Percentiles rank a stretch among this genome's conserved stretches.
phyloP scores from a whole-genome alignment of 2,888 invertebrate species.

The Quadroppia sp. region DNA sequence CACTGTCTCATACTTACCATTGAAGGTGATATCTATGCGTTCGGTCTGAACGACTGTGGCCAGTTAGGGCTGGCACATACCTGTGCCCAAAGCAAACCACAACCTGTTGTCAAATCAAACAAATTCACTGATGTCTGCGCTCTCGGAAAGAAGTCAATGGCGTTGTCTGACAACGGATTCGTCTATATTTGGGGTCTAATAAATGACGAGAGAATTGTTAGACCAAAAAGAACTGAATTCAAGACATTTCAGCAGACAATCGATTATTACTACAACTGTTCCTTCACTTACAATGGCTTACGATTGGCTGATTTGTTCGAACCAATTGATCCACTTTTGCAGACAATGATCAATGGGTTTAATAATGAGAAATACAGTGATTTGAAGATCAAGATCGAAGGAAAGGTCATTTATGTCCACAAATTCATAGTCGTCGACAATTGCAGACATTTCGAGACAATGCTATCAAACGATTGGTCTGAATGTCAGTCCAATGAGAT shows the following conservation, averaged over 20 bases:
- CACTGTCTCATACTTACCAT: neutral
- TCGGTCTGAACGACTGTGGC: neutral
- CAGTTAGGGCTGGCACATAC: neutral
- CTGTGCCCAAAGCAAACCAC: neutral
- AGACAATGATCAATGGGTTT: neutral
- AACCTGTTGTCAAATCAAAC: neutral
- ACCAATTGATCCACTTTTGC: neutral
- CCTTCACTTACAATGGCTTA: neutral
- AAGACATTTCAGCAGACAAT: neutral
- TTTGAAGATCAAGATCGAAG: conserved; percentile 14
- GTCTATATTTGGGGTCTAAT: neutral
- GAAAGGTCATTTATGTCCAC: neutral
- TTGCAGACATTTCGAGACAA: neutral
- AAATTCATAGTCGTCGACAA: neutral
- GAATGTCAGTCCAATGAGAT: conserved; percentile 1
- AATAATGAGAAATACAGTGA: conserved; percentile 21
- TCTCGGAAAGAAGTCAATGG: neutral
- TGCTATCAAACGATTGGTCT: neutral
- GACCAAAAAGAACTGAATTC: neutral
- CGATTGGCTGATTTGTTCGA: neutral
- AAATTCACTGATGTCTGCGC: conserved; percentile 3
- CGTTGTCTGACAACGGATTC: neutral
- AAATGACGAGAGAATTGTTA: neutral
- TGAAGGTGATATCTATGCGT: conserved; percentile 1
- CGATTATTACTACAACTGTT: neutral